Base-by-base conservation (phyloP, 1,140 invertebrate species). In the Temnothorax curvispinosus region DNA sequence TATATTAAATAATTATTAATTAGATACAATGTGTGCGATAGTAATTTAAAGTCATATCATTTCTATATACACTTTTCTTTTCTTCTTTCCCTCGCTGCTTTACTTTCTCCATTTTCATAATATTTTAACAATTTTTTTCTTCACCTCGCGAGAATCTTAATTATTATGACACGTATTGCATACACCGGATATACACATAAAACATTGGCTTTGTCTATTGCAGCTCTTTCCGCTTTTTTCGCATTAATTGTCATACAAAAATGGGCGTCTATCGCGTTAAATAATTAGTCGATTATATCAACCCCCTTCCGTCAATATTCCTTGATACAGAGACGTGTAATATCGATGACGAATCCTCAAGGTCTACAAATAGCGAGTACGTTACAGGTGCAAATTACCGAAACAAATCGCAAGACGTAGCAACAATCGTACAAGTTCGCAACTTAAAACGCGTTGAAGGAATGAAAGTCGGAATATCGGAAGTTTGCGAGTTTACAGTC, bases 1-100 rank as follows among this genome's bases (percentile, higher is more conserved):
- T 93, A 93, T 94, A 94, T 94, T 94, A 93, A 94, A 94, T 93
- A 91, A 93, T 93, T 92, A 94, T 93, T 93, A 93, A 91, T 91
- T 91, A 92, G 90, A 93, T 94, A 94, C 91, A 94, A 88, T 93
- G 87, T 92, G 93, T 90, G 91, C 92, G 90, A 93, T 91, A 93
- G 84, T 93, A 87, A 90, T 91, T 93, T 90, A 87, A 92, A 89
- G 87, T 94, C 91, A 92, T 91, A 77, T 80, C 60, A 74, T 56
- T 90, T 87, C 76, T 94, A 93, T 94, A 89, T 94, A 94, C 92
- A 94, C 86, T 90, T 93, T 91, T 56, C 88, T 87, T n/a, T n/a
- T n/a, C 47, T 11, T 87, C 75, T 88, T 81, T 87, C 69, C 89
- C 32, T 91, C 84, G 85, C 88, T 87, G 72, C 71, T 69, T 67